Percentiles rank a stretch among this genome's conserved stretches.
Evolutionary conservation across 1,140 invertebrate species (phyloP).

Genomic region (Papilio glaucus): DNA sequence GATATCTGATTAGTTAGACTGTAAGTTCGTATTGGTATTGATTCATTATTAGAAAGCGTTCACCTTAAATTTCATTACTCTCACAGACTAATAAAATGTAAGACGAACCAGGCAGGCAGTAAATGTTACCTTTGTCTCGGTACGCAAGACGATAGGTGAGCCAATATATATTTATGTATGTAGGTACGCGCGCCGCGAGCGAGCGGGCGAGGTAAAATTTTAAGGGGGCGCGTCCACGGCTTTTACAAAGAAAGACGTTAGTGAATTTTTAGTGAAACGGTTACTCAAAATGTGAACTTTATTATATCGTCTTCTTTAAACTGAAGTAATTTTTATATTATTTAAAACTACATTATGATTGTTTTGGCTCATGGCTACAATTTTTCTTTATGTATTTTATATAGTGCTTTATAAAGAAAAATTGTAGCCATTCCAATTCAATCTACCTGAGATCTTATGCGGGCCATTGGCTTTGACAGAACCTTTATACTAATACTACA

Average conservation of each 20-base stretch:
- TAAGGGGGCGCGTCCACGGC: conserved; percentile 47
- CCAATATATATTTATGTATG: conserved; percentile 60
- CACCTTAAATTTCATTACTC: conserved; percentile 19
- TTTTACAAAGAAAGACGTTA: conserved; percentile 40
- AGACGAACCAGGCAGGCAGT: conserved; percentile 10
- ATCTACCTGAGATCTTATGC: too few species aligned
- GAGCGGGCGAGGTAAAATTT: conserved; percentile 70
- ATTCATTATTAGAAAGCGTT: conserved; percentile 4
- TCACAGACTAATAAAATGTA: too few species aligned
- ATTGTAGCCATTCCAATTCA: too few species aligned
- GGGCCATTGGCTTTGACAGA: too few species aligned
- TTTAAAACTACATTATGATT: too few species aligned
- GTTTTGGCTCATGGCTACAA: too few species aligned
- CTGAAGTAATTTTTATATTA: too few species aligned
- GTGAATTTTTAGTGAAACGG: conserved; percentile 43
- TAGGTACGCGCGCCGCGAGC: conserved; percentile 47
- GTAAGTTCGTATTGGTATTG: not conserved
- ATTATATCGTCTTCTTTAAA: too few species aligned
- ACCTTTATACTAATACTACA: too few species aligned
- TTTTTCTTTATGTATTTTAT: too few species aligned
- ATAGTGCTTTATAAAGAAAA: too few species aligned
- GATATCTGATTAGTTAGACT: not conserved
- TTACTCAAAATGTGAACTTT: not conserved
- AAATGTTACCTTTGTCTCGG: conserved; percentile 43
- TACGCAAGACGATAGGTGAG: conserved; percentile 51